Base-by-base conservation (phyloP, 2,113 vertebrate species). In the Neomonachus schauinslandi region DNA sequence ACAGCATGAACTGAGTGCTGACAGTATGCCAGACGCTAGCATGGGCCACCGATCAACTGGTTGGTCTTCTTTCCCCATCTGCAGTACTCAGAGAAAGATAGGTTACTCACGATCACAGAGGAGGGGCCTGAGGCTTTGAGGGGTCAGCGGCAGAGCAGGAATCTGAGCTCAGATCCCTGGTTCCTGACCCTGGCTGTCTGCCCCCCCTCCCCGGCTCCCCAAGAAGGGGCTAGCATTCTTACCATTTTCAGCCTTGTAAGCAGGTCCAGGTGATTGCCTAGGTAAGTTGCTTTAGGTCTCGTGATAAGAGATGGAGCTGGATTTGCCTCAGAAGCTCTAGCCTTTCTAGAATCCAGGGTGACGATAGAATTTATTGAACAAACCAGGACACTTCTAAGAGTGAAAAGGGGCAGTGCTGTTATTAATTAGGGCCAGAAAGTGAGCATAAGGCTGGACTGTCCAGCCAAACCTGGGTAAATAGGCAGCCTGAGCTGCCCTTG, bases 1-100 rank as follows among this genome's bases (percentile, higher is more conserved):
- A 53, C 12, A n/a, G 5, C 2, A 0, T 11, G 46, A 55, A 16
- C 19, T 1, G 46, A 53, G 42, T 31, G 67, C 36, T 0, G 0
- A 2, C 33, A 28, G 0, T 21, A 1, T 28, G 36, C 88, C 21
- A 8, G 42, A 4, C 3, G 3, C 36, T 6, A 2, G 53, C 6
- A 24, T 4, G 22, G 42, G 57, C 63, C n/a, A 10, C 5, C 1
- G 1, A 9, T 6, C 22, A 15, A 0, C 19, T 42, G 10, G 6
- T 36, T 55, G 31, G 1, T 39, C 33, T 69, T 88, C 33, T 24
- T 46, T 63, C 12, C 83, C 22, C 26, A 0, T 7, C 22, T 28
- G 7, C 33, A 1, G 39, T 4, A 4, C 51, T 74, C 79, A 46
- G 55, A 63, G 57, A 53, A 26, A 53, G 65, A 18, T 39, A 55